phyloP scores from a whole-genome alignment of 1,140 invertebrate species.

The Euura lappo region DNA sequence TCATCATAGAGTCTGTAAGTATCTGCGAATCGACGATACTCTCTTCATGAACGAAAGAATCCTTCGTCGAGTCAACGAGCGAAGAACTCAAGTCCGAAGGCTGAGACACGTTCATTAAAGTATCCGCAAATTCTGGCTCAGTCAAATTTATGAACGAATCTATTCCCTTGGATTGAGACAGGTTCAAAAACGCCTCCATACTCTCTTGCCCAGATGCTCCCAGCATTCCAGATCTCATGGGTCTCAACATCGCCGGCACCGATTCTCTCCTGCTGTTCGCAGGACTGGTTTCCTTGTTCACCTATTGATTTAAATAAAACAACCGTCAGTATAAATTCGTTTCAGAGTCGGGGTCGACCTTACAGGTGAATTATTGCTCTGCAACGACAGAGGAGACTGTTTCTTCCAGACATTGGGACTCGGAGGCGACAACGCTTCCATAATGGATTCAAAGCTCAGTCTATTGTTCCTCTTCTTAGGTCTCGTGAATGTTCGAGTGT shows the following conservation, averaged over 20 bases:
- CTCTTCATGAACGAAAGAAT: constrained; percentile 21
- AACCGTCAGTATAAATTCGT: not conserved
- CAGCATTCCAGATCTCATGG: constrained; percentile 14
- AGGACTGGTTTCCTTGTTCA: constrained; percentile 17
- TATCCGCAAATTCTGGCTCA: constrained; percentile 45
- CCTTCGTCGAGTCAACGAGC: constrained; percentile 32
- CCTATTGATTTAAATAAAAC: constrained; percentile 1
- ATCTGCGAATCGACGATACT: constrained; percentile 43
- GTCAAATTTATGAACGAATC: constrained; percentile 51
- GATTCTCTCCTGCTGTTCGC: constrained; percentile 27
- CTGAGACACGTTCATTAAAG: constrained; percentile 50
- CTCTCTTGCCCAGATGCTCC: constrained; percentile 46
- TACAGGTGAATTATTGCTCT: not conserved
- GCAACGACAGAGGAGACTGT: not conserved
- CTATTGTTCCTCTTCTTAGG: constrained; percentile 53
- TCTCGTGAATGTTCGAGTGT: constrained; percentile 61
- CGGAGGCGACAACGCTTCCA: constrained; percentile 41
- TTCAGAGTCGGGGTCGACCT: not conserved
- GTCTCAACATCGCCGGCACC: constrained; percentile 40
- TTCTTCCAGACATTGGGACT: constrained; percentile 5
- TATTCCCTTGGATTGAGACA: constrained; percentile 48
- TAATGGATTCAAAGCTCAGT: constrained; percentile 52
- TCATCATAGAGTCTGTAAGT: constrained; percentile 52
- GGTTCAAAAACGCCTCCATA: constrained; percentile 51
- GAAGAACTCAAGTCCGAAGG: constrained; percentile 48